Percentiles rank a stretch among this genome's conserved stretches.
Evolutionary conservation across 1,140 invertebrate genomes (phyloP).

Genomic region (Temnothorax longispinosus): DNA sequence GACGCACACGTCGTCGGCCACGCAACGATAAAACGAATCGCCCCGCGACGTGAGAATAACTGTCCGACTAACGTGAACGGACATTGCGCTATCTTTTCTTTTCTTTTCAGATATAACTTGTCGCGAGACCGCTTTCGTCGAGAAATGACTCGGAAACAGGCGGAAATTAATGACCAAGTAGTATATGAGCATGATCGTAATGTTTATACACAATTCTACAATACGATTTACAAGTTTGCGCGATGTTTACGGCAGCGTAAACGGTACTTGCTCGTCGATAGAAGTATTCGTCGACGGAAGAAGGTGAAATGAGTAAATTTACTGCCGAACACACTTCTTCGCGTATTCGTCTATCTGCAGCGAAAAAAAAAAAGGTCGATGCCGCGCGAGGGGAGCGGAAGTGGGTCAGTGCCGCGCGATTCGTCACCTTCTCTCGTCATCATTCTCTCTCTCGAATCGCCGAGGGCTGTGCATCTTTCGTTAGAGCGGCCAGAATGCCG

Average conservation of each 20-base stretch:
- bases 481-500: slow-evolving; percentile 6
- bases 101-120: background rate
- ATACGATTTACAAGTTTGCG: background rate
- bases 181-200: background rate
- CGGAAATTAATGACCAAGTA: background rate
- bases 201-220: background rate
- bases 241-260: background rate
- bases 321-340: background rate
- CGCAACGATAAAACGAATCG: slow-evolving; percentile 12
- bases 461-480: slow-evolving; percentile 10
- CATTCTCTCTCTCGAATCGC: slow-evolving; percentile 55
- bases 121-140: background rate
- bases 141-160: background rate
- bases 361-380: slow-evolving; percentile 3
- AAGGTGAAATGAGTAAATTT: background rate
- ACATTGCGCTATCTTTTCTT: background rate
- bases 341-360: slow-evolving; percentile 9
- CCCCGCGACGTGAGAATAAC: slow-evolving; percentile 18
- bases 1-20: background rate
- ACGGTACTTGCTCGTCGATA: background rate
- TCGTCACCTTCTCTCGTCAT: slow-evolving; percentile 38
- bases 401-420: slow-evolving; percentile 76
- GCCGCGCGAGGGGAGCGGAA: slow-evolving; percentile 45
- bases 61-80: background rate
- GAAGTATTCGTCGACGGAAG: background rate